Percentiles rank a stretch among this genome's conserved stretches.
Evolutionary conservation across 64 coral and sea anemone species (phyloP).

Genomic region (Dendronephthya gigantea): DNA sequence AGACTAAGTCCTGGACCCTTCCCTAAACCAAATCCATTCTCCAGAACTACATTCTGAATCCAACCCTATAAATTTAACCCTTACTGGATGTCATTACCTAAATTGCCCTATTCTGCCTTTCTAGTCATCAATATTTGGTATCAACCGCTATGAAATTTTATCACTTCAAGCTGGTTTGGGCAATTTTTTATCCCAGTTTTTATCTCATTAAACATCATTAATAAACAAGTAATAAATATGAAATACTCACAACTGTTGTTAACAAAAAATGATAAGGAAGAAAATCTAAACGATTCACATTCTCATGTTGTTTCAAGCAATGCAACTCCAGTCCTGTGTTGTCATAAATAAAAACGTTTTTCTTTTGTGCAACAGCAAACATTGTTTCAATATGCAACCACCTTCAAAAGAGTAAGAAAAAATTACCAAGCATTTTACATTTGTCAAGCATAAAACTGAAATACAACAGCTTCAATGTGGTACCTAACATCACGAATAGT

Average conservation of each 20-base stretch:
- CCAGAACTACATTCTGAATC: too few relatives aligned
- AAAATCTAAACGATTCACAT: slow-evolving; percentile 90
- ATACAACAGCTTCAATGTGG: not conserved
- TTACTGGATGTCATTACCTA: too few relatives aligned
- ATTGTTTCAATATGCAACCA: slow-evolving; percentile 98
- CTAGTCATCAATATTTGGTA: too few relatives aligned
- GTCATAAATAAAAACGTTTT: slow-evolving; percentile 88
- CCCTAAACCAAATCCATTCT: too few relatives aligned
- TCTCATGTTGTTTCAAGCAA: slow-evolving; percentile 60
- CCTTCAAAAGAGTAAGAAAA: slow-evolving; percentile 43
- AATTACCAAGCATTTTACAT: not conserved
- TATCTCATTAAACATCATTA: too few relatives aligned
- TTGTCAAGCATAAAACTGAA: not conserved
- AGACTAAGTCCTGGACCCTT: too few relatives aligned
- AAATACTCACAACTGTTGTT: slow-evolving; percentile 73
- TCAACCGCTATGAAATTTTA: too few relatives aligned
- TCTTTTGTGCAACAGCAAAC: slow-evolving; percentile 99
- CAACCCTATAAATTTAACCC: too few relatives aligned
- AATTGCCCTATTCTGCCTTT: too few relatives aligned
- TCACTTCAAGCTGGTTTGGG: too few relatives aligned
- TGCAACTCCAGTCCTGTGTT: slow-evolving; percentile 86
- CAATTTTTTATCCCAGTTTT: too few relatives aligned
- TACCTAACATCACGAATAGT: slow-evolving; percentile 87
- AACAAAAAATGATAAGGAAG: slow-evolving; percentile 92
- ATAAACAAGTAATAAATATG: too few relatives aligned